Base-by-base conservation (phyloP, 2,888 invertebrate species). In the Halocaridina rubra region DNA sequence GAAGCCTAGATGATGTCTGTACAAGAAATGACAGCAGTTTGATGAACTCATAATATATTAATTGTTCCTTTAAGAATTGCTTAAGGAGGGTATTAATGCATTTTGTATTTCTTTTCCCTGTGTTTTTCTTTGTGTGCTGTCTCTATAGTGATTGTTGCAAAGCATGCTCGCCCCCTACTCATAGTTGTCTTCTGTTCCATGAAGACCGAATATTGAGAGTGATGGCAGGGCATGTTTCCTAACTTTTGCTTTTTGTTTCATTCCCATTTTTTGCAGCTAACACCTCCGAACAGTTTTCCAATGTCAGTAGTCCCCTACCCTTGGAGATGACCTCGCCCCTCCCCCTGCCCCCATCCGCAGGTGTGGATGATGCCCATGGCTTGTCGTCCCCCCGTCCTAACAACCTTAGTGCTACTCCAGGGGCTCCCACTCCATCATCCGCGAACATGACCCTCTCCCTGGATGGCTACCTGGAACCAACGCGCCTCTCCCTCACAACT, bases 361-460 rank as follows among this genome's bases (percentile, higher is more conserved):
- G 89, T 74, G 87, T 88, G 67, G 84, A 84, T 67, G 80, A 75
- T 57, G 79, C 67, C 59, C 84, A 79, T 19, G 76, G 80, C 53
- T 53, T 72, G 74, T 85, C 87, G 57, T 80, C 88, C 32, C 84
- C 85, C 69, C 80, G 86, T 24, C 85, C 80, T 57, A 67, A 61
- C 78, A 77, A 72, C 81, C 86, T 84, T 46, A 87, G 87, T 67
- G 86, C 75, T 69, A 88, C 88, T 16, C 88, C 88, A 90, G 32
- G 89, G 19, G 94, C 95, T 0, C 95, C 95, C 0, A 95, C 96
- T 0, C 96, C 96, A 0, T 96, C 95, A 86, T 96, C 96, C 0
- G 96, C 96, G 0, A 93, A 95, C 5, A 94, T 95, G 93, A 96
- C 96, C 0, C 94, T 95, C 5, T 95, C 96, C 1, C 93, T 96